Evolutionary conservation across 2,888 invertebrate species (phyloP), one percentile per base, ranked within the genome.

Genomic region (Tuberolachnus salignus): DNA sequence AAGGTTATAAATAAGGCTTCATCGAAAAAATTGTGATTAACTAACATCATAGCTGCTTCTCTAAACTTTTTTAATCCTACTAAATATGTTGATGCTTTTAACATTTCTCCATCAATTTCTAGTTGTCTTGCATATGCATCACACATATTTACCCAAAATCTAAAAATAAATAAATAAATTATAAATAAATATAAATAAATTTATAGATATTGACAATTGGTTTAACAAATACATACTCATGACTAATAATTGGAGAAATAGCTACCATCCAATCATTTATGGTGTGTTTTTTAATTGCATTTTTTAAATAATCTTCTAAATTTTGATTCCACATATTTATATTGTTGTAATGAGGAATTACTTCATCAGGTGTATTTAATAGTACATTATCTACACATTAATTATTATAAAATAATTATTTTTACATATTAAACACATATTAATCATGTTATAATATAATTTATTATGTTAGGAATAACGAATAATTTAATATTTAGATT

Each of bases 61-160:
- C 86, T 85, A n/a, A 87, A 85, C 81, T 86, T 66, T 59, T 80
- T 73, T 23, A 82, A 57, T 46, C 81, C 81, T 49, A 81, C 78
- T 59, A 78, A 69, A 51, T 67, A 78, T n/a, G 78, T 80, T 86
- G 83, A 26, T 85, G 85, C 83, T 83, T 87, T 88, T 9, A 86
- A 84, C 66, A 86, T 86, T 23, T 88, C 86, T 4, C 88, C 87
- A 81, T 87, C 86, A 78, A 87, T 87, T 72, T 84, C 84, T 72
- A 90, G 85, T 84, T 91, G 91, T 0, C 86, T 85, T 26, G 89
- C 85, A 84, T 89, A 91, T 59, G 88, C 84, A 78, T 87, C 87
- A 80, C 88, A 88, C 16, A 87, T 87, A 73, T 89, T 88, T 82
- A 88, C 87, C 89, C 89, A 89, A 82, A 88, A 87, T 81, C 89